Conservation (phyloP, 2,113 vertebrate genomes). For the Dromaius novaehollandiae region DNA sequence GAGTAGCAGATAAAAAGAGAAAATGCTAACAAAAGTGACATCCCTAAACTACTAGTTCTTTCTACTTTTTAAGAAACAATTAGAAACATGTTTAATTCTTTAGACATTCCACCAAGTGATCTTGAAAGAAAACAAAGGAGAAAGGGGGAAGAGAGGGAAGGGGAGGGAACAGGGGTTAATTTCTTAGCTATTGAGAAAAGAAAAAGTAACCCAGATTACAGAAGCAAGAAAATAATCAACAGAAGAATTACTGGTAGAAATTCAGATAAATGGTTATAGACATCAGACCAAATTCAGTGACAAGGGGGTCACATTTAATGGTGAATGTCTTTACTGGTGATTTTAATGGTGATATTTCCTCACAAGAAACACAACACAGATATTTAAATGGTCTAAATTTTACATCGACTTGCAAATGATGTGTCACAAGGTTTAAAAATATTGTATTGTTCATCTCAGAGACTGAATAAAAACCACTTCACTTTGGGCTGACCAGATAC, state of each 20-base stretch:
- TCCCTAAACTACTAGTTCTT: not conserved
- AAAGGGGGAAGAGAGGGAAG: not conserved
- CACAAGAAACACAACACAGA: not conserved
- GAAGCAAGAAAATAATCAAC: not conserved
- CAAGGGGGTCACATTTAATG: accelerated
- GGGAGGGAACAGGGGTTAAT: not conserved
- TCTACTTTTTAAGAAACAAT: not conserved
- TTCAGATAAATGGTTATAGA: not conserved
- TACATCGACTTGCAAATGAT: not conserved
- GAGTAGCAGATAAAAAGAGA: conserved; percentile 20
- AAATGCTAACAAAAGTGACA: conserved; percentile 1
- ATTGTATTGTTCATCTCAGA: not conserved
- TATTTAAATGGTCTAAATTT: not conserved
- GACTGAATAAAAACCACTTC: not conserved
- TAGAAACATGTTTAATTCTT: not conserved
- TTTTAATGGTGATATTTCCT: not conserved
- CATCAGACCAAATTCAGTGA: not conserved
- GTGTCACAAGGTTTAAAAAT: not conserved
- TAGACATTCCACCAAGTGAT: not conserved
- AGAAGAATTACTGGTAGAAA: not conserved
- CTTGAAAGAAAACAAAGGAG: not conserved
- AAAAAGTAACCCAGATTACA: not conserved
- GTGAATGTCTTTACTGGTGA: not conserved
- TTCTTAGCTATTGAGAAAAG: not conserved
- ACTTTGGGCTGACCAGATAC: not conserved